A percentile compares a stretch with the other conserved stretches of the same genome.
phyloP scores from a whole-genome alignment of 2,113 vertebrate genomes.

The Synchiropus splendidus region DNA sequence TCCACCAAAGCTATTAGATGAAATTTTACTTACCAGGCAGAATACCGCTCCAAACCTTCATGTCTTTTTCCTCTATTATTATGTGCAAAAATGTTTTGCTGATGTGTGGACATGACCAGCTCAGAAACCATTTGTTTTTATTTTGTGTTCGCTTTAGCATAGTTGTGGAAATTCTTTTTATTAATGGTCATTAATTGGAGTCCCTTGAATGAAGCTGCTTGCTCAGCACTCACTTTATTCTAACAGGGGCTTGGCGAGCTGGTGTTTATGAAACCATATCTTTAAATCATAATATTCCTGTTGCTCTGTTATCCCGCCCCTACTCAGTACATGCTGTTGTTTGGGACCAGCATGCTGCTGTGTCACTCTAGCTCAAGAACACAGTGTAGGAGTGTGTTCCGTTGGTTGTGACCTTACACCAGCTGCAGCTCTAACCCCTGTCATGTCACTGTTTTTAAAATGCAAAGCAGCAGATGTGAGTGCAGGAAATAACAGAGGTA shows the following conservation, averaged over 20 bases:
- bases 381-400: conserved; percentile 9
- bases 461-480: conserved; percentile 87
- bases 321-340: neutral
- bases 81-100: neutral
- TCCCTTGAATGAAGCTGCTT: too few species aligned
- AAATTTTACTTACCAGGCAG: too few species aligned
- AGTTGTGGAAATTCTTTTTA: too few species aligned
- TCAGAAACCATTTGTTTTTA: too few species aligned
- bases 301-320: neutral
- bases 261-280: too few species aligned
- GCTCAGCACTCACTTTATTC: too few species aligned
- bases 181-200: too few species aligned
- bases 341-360: conserved; percentile 3
- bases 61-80: neutral
- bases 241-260: too few species aligned
- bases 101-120: neutral
- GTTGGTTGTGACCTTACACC: conserved; percentile 18
- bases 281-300: neutral
- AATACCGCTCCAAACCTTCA: too few species aligned
- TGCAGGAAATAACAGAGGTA: conserved; percentile 92
- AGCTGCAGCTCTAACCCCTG: conserved; percentile 53
- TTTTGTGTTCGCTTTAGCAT: too few species aligned
- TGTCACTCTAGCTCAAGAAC: neutral
- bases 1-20: too few species aligned
- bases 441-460: conserved; percentile 70